Percentiles rank a stretch among this genome's conserved stretches.
These are phyloP conservation scores for Chloroceryle inda DNA, from an alignment of 2,797 vertebrate species.

Conservation along the genomic window DNA sequence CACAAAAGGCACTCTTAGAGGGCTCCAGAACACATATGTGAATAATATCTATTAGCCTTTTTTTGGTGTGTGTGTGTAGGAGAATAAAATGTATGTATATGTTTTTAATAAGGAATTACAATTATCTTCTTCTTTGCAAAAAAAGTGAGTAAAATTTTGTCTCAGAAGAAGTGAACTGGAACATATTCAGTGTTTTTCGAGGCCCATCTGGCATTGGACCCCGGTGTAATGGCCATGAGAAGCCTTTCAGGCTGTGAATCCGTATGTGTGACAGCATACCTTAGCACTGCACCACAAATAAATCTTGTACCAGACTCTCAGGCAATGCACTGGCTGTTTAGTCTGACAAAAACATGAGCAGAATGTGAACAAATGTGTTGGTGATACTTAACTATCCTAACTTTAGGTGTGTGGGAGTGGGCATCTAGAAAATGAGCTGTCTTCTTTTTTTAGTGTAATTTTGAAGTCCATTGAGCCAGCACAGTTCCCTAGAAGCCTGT, in stretches of 20 bases:
- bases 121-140: neutral
- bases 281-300: neutral
- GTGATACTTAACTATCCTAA: neutral
- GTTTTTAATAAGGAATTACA: neutral
- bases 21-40: neutral
- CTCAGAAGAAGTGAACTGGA: neutral
- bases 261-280: neutral
- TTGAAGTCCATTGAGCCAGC: neutral
- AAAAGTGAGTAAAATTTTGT: neutral
- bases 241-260: neutral
- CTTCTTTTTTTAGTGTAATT: neutral
- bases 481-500: neutral
- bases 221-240: neutral
- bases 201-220: neutral
- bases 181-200: neutral
- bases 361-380: neutral
- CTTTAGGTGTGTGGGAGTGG: neutral
- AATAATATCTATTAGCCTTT: neutral
- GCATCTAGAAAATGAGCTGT: conserved; percentile 10
- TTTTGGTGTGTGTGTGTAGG: no score
- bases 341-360: neutral
- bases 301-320: neutral
- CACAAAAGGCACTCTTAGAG: neutral
- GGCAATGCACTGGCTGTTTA: neutral
- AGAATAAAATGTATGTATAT: neutral